Conservation (phyloP, 2,113 vertebrate genomes). For the Morone saxatilis region DNA sequence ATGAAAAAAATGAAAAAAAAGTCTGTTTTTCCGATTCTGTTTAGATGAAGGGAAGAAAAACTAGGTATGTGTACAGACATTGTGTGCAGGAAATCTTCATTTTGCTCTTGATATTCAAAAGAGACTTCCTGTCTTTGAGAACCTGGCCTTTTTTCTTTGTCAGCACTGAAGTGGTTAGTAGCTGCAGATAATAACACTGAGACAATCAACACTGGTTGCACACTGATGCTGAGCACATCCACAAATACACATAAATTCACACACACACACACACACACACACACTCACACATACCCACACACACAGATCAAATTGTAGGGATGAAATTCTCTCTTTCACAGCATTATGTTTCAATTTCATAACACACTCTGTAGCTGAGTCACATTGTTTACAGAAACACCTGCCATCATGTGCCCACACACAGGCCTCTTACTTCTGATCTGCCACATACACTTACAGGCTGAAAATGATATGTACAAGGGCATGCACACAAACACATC, state of each 20-base stretch:
- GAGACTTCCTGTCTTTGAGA: slow-evolving; percentile 31
- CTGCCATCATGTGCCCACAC: slow-evolving; percentile 64
- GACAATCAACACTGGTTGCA: slow-evolving; percentile 36
- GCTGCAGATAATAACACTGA: slow-evolving; percentile 55
- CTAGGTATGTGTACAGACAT: neutral
- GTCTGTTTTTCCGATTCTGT: neutral
- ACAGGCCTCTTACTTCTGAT: slow-evolving; percentile 57
- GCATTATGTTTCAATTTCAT: slow-evolving; percentile 70
- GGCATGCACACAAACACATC: slow-evolving; percentile 7
- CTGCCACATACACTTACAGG: slow-evolving; percentile 34
- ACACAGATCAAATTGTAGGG: slow-evolving; percentile 40
- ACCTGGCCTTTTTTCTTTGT: slow-evolving; percentile 44
- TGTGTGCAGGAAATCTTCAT: slow-evolving; percentile 42
- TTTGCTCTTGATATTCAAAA: slow-evolving; percentile 53
- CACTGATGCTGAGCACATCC: slow-evolving; percentile 31
- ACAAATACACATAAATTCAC: slow-evolving; percentile 39
- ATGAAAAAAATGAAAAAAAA: slow-evolving; percentile 32
- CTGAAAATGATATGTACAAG: slow-evolving; percentile 30
- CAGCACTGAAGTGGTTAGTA: slow-evolving; percentile 44
- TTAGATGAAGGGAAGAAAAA: slow-evolving; percentile 27
- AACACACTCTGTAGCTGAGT: slow-evolving; percentile 71
- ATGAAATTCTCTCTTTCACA: slow-evolving; percentile 64
- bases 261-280: neutral
- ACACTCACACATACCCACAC: slow-evolving; percentile 17
- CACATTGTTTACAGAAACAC: slow-evolving; percentile 73